Percentiles rank a stretch among this genome's conserved stretches.
Evolutionary conservation across 2,888 invertebrate species (phyloP).

Genomic region (Acrobasis consociella): DNA sequence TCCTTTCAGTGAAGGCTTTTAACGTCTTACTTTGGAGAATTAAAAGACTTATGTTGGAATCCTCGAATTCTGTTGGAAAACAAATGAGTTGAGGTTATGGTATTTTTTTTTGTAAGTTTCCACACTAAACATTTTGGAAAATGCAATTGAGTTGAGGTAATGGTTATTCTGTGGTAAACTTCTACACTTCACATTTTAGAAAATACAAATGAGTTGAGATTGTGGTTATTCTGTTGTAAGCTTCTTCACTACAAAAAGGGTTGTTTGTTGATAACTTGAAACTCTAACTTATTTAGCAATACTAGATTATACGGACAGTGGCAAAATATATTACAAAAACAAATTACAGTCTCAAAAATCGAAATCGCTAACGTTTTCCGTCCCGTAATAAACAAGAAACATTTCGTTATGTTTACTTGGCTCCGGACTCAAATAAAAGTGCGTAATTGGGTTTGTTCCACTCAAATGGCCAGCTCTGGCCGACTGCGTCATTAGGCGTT

Average conservation of each 20-base stretch:
- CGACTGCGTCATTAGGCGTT: slow-evolving; percentile 47
- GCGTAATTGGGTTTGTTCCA: slow-evolving; percentile 54
- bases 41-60: background rate
- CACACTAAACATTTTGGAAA: too few relatives aligned
- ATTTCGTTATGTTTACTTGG: slow-evolving; percentile 16
- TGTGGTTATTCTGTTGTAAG: too few relatives aligned
- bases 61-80: background rate
- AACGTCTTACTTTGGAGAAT: slow-evolving; percentile 1
- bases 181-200: too few relatives aligned
- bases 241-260: too few relatives aligned
- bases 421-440: slow-evolving; percentile 50
- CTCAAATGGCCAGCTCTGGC: slow-evolving; percentile 50
- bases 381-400: slow-evolving; percentile 9
- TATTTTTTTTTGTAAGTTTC: too few relatives aligned
- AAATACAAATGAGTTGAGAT: too few relatives aligned
- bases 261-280: too few relatives aligned
- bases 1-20: slow-evolving; percentile 4
- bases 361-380: background rate
- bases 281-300: too few relatives aligned
- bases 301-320: background rate
- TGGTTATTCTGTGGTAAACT: too few relatives aligned
- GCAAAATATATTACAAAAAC: background rate
- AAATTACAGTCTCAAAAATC: background rate
- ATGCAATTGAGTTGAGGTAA: too few relatives aligned
- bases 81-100: too few relatives aligned